These are phyloP conservation scores for Gymnoscopelus braueri DNA, from an alignment of 2,797 vertebrate species.

Conservation along the genomic window DNA sequence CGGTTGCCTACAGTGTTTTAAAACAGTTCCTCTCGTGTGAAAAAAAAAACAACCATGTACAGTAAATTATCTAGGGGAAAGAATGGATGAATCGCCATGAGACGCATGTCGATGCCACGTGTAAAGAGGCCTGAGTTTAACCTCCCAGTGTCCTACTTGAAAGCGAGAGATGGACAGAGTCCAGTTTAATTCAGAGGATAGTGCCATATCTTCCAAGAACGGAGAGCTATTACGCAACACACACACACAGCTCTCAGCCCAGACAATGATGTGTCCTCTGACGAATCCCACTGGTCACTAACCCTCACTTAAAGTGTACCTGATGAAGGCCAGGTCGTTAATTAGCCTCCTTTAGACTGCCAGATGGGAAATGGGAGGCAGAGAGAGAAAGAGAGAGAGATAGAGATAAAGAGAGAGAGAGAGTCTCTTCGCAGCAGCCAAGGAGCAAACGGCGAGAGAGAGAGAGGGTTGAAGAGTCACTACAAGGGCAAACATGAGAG, in stretches of 20 bases:
- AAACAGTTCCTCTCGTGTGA: no score
- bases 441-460: not conserved
- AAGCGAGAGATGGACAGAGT: no score
- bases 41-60: no score
- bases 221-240: not conserved
- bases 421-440: not conserved
- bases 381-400: not conserved
- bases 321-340: constrained; percentile 52
- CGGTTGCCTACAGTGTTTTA: no score
- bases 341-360: constrained; percentile 54
- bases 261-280: constrained; percentile 26
- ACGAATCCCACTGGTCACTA: constrained; percentile 28
- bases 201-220: not conserved
- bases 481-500: not conserved
- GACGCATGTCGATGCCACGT: no score
- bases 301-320: constrained; percentile 32
- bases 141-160: no score
- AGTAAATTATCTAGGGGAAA: no score
- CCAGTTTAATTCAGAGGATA: not conserved
- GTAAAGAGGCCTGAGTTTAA: no score
- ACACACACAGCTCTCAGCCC: constrained; percentile 7
- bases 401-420: not conserved
- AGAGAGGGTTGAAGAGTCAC: constrained; percentile 1
- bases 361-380: constrained; percentile 10
- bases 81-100: no score